A percentile compares a stretch with the other conserved stretches of the same genome.
Evolutionary conservation across 2,888 invertebrate species (phyloP).

Genomic region (Rhamphomyia laevipes): DNA sequence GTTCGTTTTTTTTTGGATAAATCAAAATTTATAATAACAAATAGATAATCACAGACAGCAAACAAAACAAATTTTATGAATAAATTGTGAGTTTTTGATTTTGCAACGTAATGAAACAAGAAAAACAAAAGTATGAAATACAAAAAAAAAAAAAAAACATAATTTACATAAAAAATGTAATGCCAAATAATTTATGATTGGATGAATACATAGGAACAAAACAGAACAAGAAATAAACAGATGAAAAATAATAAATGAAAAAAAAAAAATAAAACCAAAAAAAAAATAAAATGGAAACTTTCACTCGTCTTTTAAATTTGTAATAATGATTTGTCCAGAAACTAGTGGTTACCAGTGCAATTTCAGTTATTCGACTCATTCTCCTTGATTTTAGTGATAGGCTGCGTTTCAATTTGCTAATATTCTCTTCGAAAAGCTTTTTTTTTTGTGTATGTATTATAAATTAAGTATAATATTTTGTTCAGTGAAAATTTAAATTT

Average conservation of each 20-base stretch:
- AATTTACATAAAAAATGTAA: no score
- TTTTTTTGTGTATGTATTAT: constrained; percentile 9
- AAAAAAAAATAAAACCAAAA: constrained; percentile 9
- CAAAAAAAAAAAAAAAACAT: neutral
- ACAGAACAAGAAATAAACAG: neutral
- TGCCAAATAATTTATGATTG: no score
- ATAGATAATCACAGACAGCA: no score
- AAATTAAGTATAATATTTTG: constrained; percentile 3
- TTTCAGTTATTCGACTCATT: constrained; percentile 72
- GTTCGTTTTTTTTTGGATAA: no score
- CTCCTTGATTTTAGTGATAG: constrained; percentile 63
- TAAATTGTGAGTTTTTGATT: no score
- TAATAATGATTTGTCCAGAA: constrained; percentile 32
- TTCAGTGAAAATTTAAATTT: constrained; percentile 1
- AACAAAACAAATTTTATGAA: neutral
- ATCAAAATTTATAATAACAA: no score
- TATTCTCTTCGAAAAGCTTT: constrained; percentile 76
- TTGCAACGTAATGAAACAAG: neutral
- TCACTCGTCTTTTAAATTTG: constrained; percentile 30
- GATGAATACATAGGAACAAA: neutral
- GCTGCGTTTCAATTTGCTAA: constrained; percentile 71
- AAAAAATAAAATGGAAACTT: constrained; percentile 17
- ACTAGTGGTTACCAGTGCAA: constrained; percentile 62
- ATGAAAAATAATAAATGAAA: neutral
- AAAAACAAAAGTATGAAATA: neutral